Conservation (phyloP, 2,888 invertebrate species). For the Zygaena filipendulae region DNA sequence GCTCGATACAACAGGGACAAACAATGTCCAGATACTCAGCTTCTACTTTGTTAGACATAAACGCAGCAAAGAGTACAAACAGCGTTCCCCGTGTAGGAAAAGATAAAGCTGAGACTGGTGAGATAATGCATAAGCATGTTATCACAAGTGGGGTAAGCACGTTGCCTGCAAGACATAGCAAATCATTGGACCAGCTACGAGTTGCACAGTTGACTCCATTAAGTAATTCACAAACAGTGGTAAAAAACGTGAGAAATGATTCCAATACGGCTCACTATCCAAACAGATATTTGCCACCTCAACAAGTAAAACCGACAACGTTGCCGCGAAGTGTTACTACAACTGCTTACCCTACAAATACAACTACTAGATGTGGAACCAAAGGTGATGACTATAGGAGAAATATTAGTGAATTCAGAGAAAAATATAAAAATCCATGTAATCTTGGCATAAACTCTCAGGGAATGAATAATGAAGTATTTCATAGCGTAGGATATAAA, state of each 20-base stretch:
- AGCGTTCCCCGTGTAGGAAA: slow-evolving; percentile 35
- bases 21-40: slow-evolving; percentile 70
- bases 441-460: slow-evolving; percentile 41
- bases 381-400: slow-evolving; percentile 68
- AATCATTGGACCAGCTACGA: slow-evolving; percentile 82
- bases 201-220: slow-evolving; percentile 55
- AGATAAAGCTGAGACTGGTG: slow-evolving; percentile 36
- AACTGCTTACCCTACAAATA: slow-evolving; percentile 52
- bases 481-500: slow-evolving; percentile 56
- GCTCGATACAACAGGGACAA: slow-evolving; percentile 54
- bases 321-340: slow-evolving; percentile 60
- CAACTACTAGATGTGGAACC: slow-evolving; percentile 44
- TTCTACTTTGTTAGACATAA: slow-evolving; percentile 65
- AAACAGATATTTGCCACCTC: slow-evolving; percentile 46
- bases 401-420: slow-evolving; percentile 72
- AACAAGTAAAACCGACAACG: slow-evolving; percentile 57
- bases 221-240: slow-evolving; percentile 35
- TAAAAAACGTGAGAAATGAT: slow-evolving; percentile 42
- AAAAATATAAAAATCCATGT: slow-evolving; percentile 71
- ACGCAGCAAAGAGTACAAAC: slow-evolving; percentile 32
- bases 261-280: slow-evolving; percentile 58
- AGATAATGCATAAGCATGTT: slow-evolving; percentile 45
- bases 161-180: slow-evolving; percentile 80
- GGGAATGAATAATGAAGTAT: slow-evolving; percentile 51
- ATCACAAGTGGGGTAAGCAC: slow-evolving; percentile 61